These are phyloP conservation scores for Diaprepes abbreviatus DNA, from an alignment of 2,888 invertebrate species.

Conservation along the genomic window DNA sequence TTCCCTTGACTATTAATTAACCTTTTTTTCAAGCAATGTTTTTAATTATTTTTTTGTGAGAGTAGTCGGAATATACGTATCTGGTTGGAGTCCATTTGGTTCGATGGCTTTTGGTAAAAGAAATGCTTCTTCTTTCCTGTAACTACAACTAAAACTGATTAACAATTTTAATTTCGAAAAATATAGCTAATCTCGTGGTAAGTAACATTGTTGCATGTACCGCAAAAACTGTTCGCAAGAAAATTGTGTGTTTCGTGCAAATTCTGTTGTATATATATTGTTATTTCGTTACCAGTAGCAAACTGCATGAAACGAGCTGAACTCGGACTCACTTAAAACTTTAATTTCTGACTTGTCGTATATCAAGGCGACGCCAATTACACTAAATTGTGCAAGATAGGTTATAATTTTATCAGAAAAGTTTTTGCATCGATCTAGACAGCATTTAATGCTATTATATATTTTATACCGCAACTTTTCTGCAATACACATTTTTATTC, in stretches of 20 bases:
- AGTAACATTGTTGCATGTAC: slow-evolving; percentile 46
- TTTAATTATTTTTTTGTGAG: too few species aligned
- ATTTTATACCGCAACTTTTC: too few species aligned
- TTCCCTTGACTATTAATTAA: too few species aligned
- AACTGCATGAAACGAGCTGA: slow-evolving; percentile 40
- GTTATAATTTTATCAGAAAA: slow-evolving; percentile 48
- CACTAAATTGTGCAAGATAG: slow-evolving; percentile 44
- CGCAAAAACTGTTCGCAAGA: slow-evolving; percentile 16
- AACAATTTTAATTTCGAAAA: too few species aligned
- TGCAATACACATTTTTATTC: too few species aligned
- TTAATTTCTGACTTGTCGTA: slow-evolving; percentile 47
- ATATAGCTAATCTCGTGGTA: slow-evolving; percentile 33
- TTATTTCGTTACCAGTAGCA: slow-evolving; percentile 28
- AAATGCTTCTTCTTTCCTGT: too few species aligned
- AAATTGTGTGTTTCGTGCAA: slow-evolving; percentile 15
- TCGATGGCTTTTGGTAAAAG: too few species aligned
- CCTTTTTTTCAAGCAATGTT: too few species aligned
- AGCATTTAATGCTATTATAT: slow-evolving; percentile 26
- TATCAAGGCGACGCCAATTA: slow-evolving; percentile 47
- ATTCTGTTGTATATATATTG: slow-evolving; percentile 21
- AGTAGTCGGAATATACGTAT: too few species aligned
- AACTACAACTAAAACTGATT: too few species aligned
- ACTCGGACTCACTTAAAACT: slow-evolving; percentile 45
- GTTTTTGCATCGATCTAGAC: slow-evolving; percentile 39
- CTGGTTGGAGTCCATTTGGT: too few species aligned